phyloP scores from a whole-genome alignment of 2,888 invertebrate genomes.

The Cephus nigrinus region DNA sequence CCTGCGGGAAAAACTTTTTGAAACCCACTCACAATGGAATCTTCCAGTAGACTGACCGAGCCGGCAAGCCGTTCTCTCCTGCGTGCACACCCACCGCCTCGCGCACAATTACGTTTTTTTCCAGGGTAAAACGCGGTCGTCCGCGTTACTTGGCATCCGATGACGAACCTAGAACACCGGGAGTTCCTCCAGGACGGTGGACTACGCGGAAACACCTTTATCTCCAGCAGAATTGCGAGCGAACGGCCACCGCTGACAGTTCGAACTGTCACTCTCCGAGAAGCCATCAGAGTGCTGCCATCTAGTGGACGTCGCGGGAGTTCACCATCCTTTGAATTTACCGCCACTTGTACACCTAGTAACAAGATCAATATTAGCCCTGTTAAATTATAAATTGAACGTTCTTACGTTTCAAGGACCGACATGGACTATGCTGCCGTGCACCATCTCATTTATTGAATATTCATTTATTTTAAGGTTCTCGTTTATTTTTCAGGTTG shows the following conservation, averaged over 20 bases:
- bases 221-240: constrained; percentile 44
- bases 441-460: background rate
- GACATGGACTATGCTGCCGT: background rate
- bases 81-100: constrained; percentile 59
- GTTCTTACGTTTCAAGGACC: background rate
- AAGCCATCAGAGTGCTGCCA: constrained; percentile 33
- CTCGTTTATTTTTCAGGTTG: no score
- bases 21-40: constrained; percentile 64
- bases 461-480: background rate
- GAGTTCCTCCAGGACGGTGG: background rate
- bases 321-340: constrained; percentile 10
- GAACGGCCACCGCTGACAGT: constrained; percentile 57
- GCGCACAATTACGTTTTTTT: constrained; percentile 29
- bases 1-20: constrained; percentile 49
- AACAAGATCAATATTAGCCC: constrained; percentile 48
- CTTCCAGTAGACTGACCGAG: constrained; percentile 64
- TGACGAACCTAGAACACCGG: background rate
- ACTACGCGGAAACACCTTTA: constrained; percentile 35
- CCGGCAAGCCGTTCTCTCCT: constrained; percentile 62
- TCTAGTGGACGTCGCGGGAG: constrained; percentile 22
- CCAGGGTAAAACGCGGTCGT: constrained; percentile 9
- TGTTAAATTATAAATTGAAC: constrained; percentile 10
- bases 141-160: background rate
- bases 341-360: constrained; percentile 40
- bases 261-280: constrained; percentile 37